These are phyloP conservation scores for Porites evermanni DNA, from an alignment of 92 coral and sea anemone species.

Conservation along the genomic window DNA sequence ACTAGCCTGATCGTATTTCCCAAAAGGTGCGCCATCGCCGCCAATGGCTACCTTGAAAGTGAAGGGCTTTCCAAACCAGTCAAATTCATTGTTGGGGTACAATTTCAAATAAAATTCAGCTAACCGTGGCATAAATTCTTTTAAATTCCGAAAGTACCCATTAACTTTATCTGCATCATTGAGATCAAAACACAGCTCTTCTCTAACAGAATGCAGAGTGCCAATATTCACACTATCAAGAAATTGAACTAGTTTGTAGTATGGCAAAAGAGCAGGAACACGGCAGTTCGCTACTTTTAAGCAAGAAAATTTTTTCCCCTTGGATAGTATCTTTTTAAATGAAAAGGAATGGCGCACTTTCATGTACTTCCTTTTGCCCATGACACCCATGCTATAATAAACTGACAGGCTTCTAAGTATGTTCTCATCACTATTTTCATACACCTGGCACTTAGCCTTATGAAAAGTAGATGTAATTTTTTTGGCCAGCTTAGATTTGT, in stretches of 20 bases:
- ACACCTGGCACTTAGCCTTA: slow-evolving; percentile 27
- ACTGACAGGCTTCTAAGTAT: slow-evolving; percentile 64
- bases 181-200: slow-evolving; percentile 59
- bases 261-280: slow-evolving; percentile 52
- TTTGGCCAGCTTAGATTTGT: slow-evolving; percentile 38
- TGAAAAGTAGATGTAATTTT: slow-evolving; percentile 38
- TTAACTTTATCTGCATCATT: slow-evolving; percentile 46
- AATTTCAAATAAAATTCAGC: slow-evolving; percentile 72
- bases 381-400: slow-evolving; percentile 58
- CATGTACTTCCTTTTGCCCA: slow-evolving; percentile 63
- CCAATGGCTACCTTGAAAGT: slow-evolving; percentile 47
- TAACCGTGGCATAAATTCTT: slow-evolving; percentile 66
- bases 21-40: slow-evolving; percentile 64
- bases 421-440: slow-evolving; percentile 57
- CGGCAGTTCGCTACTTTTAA: slow-evolving; percentile 42
- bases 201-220: slow-evolving; percentile 52
- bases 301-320: slow-evolving; percentile 44
- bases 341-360: slow-evolving; percentile 44
- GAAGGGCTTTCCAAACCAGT: slow-evolving; percentile 70
- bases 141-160: slow-evolving; percentile 67
- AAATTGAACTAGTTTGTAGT: slow-evolving; percentile 62
- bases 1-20: slow-evolving; percentile 57
- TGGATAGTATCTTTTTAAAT: slow-evolving; percentile 31
- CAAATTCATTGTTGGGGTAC: slow-evolving; percentile 55
- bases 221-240: slow-evolving; percentile 55